Conservation (phyloP, 2,888 invertebrate genomes). For the Agriotes lineatus region DNA sequence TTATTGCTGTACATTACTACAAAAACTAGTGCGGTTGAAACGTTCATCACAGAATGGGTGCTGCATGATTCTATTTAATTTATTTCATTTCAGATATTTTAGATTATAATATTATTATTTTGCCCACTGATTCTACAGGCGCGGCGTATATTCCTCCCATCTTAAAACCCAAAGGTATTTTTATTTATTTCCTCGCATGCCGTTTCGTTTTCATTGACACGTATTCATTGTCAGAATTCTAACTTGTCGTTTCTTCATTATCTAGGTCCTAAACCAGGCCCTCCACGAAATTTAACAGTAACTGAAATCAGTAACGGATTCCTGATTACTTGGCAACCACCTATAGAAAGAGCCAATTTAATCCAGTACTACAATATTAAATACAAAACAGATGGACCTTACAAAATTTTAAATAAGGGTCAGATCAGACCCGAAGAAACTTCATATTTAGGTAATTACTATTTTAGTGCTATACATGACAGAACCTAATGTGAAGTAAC, state of each 20-base stretch:
- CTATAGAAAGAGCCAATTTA: constrained; percentile 82
- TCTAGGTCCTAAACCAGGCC: constrained; percentile 91
- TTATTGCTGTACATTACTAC: constrained; percentile 22
- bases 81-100: constrained; percentile 76
- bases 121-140: constrained; percentile 82
- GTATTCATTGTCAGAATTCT: constrained; percentile 17
- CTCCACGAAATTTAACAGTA: constrained; percentile 91
- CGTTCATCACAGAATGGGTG: constrained; percentile 25
- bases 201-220: constrained; percentile 11
- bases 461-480: background rate
- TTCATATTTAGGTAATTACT: constrained; percentile 80
- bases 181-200: constrained; percentile 45
- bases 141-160: constrained; percentile 78
- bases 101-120: constrained; percentile 80
- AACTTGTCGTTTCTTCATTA: constrained; percentile 2
- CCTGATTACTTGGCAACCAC: constrained; percentile 91
- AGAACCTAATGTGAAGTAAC: background rate
- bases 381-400: constrained; percentile 89
- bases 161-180: constrained; percentile 78
- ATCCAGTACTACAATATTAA: constrained; percentile 93
- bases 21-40: constrained; percentile 28
- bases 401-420: constrained; percentile 90
- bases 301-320: constrained; percentile 91
- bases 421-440: constrained; percentile 91
- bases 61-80: constrained; percentile 50